Evolutionary conservation across 2,797 vertebrate genomes (phyloP), one percentile per base, ranked within the genome.

Genomic region (Pteronotus mesoamericanus): DNA sequence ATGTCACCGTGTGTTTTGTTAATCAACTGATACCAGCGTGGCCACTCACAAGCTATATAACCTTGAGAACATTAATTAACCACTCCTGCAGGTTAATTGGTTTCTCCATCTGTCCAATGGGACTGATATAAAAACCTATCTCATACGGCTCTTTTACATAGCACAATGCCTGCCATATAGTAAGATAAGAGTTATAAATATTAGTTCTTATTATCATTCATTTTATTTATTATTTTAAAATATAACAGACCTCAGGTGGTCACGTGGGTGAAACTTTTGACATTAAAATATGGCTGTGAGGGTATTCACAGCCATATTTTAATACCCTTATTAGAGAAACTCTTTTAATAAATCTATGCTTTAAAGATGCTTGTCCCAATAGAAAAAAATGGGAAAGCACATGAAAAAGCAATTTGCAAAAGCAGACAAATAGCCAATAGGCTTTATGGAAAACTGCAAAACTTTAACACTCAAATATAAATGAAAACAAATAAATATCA

Each of bases 161-260:
- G n/a, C 26, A 61, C 42, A 48, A 69, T 19, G 34, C 26, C 91
- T n/a, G 24, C 53, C 37, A 48, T 37, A 34, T 11, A 10, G 37
- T 18, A 71, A 79, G 48, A 79, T 37, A 39, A 55, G 22, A 24
- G n/a, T 79, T 55, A 26, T 39, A 93, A 77, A 82, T 42, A 44
- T 48, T 57, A 34, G 26, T 74, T 66, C 19, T 87, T 85, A 59
- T 53, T 61, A 24, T 51, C 48, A 5, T 78, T 78, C 34, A 53
- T 57, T 69, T 87, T 68, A 89, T 85, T 72, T 79, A 32, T 61
- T 74, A 69, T 72, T 95, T 77, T 83, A 92, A 95, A 86, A 61
- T 7, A 11, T n/a, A 85, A 15, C 44, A 46, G 75, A 69, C 37
- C 71, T 64, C 34, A 32, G 61, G 74, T 32, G 22, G 51, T 29